A percentile compares a stretch with the other conserved stretches of the same genome.
Conservation (phyloP, 2,113 vertebrate genomes). For the Hemibagrus wyckioides region DNA sequence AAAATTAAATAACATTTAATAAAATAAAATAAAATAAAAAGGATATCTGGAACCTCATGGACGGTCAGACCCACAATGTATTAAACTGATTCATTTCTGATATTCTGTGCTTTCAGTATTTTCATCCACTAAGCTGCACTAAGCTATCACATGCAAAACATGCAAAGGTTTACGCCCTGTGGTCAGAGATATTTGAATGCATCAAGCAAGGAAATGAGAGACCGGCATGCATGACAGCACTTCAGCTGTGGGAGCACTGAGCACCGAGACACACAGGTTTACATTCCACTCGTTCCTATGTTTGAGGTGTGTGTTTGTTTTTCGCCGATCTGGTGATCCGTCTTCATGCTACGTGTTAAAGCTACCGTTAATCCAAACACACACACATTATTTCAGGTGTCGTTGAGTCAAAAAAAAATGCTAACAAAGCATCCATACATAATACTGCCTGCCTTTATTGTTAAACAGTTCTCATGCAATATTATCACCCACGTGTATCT, state of each 20-base stretch:
- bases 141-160: neutral
- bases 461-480: neutral
- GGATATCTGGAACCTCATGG: neutral
- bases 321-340: neutral
- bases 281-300: neutral
- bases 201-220: neutral
- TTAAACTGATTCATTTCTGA: neutral
- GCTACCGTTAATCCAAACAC: too few relatives aligned
- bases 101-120: neutral
- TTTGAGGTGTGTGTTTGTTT: too few relatives aligned
- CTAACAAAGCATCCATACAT: neutral
- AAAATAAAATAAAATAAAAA: too few relatives aligned
- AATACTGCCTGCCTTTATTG: neutral
- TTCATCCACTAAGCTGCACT: neutral
- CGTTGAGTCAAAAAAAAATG: too few relatives aligned
- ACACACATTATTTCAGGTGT: too few relatives aligned
- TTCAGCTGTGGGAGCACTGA: neutral
- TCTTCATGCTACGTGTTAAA: neutral
- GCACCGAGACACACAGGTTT: neutral
- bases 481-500: neutral
- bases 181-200: neutral
- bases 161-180: neutral
- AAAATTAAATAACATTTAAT: too few relatives aligned
- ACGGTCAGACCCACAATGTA: too few relatives aligned
- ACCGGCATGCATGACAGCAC: neutral